These are phyloP conservation scores for Micromussa lordhowensis DNA, from an alignment of 92 coral and sea anemone species.

Conservation along the genomic window DNA sequence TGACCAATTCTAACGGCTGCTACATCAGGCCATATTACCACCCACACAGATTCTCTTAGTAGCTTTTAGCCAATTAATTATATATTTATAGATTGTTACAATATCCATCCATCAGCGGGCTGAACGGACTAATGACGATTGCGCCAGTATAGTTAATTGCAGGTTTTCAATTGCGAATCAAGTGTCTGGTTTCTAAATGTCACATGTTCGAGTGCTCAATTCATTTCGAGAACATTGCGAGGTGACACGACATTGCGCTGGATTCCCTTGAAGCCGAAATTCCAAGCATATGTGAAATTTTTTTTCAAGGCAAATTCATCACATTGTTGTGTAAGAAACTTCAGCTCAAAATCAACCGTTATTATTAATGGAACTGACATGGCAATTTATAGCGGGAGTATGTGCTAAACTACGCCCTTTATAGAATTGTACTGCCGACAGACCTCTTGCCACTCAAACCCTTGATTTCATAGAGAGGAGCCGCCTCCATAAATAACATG, in stretches of 20 bases:
- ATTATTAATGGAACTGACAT: not conserved
- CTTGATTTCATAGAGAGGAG: not conserved
- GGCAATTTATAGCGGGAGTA: not conserved
- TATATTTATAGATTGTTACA: not conserved
- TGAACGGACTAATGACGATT: not conserved
- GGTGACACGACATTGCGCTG: not conserved
- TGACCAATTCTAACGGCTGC: not conserved
- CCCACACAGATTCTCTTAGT: not conserved
- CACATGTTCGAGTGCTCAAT: not conserved
- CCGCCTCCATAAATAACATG: not conserved
- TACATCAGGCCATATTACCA: not conserved
- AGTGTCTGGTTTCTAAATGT: conserved; percentile 25
- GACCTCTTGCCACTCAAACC: not conserved
- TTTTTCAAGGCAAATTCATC: not conserved
- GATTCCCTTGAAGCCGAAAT: not conserved
- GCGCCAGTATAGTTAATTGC: not conserved
- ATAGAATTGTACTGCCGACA: not conserved
- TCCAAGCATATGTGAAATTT: conserved; percentile 4
- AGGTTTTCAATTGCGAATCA: not conserved
- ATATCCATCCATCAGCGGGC: not conserved
- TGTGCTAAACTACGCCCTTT: not conserved
- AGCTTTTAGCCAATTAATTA: not conserved
- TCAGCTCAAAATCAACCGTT: not conserved
- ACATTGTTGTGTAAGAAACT: not conserved
- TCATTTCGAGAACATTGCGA: not conserved